A percentile compares a stretch with the other conserved stretches of the same genome.
Evolutionary conservation across 2,888 invertebrate species (phyloP).

Genomic region (Nemotelus nigrinus): DNA sequence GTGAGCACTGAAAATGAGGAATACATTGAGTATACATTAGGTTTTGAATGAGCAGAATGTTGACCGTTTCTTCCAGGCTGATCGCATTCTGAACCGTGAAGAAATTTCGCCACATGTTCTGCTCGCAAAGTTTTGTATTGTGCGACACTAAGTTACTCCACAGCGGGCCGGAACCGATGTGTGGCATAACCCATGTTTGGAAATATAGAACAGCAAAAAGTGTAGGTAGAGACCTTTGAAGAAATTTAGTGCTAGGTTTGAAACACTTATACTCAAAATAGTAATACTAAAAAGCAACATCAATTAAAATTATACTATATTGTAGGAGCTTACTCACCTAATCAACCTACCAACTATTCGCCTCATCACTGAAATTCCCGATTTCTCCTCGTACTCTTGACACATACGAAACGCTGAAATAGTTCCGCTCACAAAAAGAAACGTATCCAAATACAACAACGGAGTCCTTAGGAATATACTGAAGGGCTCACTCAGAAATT

Average conservation of each 20-base stretch:
- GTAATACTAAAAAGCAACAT: not conserved
- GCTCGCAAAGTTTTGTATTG: conserved; percentile 73
- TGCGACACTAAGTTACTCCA: conserved; percentile 73
- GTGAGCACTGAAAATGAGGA: conserved; percentile 71
- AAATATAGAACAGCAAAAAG: conserved; percentile 72
- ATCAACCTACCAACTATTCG: conserved; percentile 70
- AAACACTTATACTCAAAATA: not conserved
- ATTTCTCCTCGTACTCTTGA: conserved; percentile 67
- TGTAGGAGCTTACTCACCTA: conserved; percentile 64
- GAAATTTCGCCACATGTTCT: conserved; percentile 75
- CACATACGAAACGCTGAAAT: conserved; percentile 71
- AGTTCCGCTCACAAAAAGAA: conserved; percentile 74
- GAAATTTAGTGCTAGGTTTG: not conserved
- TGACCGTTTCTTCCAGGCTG: conserved; percentile 75
- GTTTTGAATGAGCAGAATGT: conserved; percentile 48
- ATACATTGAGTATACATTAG: no score
- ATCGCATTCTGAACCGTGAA: conserved; percentile 76
- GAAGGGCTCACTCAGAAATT: conserved; percentile 68
- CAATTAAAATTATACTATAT: not conserved
- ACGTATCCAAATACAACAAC: conserved; percentile 74
- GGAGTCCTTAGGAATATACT: conserved; percentile 72
- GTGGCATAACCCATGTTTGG: conserved; percentile 75
- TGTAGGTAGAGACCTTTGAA: conserved; percentile 72
- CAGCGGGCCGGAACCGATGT: conserved; percentile 72
- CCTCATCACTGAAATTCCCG: conserved; percentile 69